phyloP scores from a whole-genome alignment of 2,797 vertebrate species.

The Enteromius fasciolatus region DNA sequence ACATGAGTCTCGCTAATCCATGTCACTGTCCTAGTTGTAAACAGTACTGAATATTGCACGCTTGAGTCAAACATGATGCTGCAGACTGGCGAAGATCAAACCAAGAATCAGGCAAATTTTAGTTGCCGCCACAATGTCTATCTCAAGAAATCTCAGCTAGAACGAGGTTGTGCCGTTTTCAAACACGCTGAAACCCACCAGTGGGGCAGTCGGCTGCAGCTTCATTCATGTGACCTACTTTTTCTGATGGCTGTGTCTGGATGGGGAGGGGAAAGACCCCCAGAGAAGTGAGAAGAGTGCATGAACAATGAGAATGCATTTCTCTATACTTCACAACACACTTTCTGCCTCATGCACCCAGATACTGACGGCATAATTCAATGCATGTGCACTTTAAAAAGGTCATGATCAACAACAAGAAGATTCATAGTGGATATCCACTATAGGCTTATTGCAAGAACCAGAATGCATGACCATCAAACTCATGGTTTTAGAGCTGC shows the following conservation, averaged over 20 bases:
- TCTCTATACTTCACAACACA: slow-evolving; percentile 38
- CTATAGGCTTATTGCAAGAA: slow-evolving; percentile 30
- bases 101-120: slow-evolving; percentile 41
- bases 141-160: slow-evolving; percentile 52
- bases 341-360: slow-evolving; percentile 4
- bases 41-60: background rate
- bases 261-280: slow-evolving; percentile 66
- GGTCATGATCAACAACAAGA: slow-evolving; percentile 9
- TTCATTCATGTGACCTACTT: slow-evolving; percentile 81
- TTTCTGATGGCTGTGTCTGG: slow-evolving; percentile 58
- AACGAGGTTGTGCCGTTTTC: slow-evolving; percentile 47
- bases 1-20: slow-evolving; percentile 66
- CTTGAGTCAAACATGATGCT: slow-evolving; percentile 15
- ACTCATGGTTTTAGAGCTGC: slow-evolving; percentile 35
- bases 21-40: slow-evolving; percentile 56
- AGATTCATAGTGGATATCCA: background rate
- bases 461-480: slow-evolving; percentile 22
- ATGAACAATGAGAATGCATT: slow-evolving; percentile 60
- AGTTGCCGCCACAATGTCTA: slow-evolving; percentile 22
- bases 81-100: slow-evolving; percentile 8
- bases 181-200: slow-evolving; percentile 48
- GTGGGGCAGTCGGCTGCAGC: slow-evolving; percentile 64
- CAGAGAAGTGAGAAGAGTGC: slow-evolving; percentile 65
- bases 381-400: slow-evolving; percentile 2
- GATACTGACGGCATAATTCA: slow-evolving; percentile 19